Evolutionary conservation across 1,140 invertebrate genomes (phyloP), one percentile per base, ranked within the genome.

Genomic region (Meloidogyne hapla): DNA sequence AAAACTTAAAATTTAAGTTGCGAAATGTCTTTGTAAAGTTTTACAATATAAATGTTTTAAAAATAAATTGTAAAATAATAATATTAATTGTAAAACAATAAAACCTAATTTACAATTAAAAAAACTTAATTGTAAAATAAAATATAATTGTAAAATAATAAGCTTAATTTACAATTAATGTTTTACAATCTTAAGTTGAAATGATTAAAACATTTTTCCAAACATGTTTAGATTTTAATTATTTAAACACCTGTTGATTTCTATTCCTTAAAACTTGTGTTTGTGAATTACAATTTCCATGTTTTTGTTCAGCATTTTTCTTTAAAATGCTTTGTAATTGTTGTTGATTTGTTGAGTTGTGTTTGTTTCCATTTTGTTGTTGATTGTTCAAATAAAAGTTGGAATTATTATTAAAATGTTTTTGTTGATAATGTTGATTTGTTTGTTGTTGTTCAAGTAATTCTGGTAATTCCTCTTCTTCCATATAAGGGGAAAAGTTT

Each of bases 401-500:
- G 10, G 69, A 23, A 23, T 26, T 56, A 56, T 56, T 56, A n/a
- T 56, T 56, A 25, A 69, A 69, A 10, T 69, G 68, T 18, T 69
- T 25, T 45, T 69, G 68, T 28, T 69, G 68, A 10, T 69, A 45
- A 18, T 69, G 68, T 12, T 28, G 68, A 18, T 69, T 5, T 23
- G 13, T 18, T 67, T 40, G 40, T 25, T 45, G 23, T 33, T 48
- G 25, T 28, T 70, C 21, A 21, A 56, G 3, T 5, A 72, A 64
- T 73, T 73, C 70, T 56, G 48, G 70, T 25, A 73, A 38, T 64
- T 73, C 70, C 18, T 73, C 70, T 21, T 56, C 56, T 9, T 73
- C 70, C 23, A 73, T 61, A 23, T 56, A 56, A 6, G 48, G 48
- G 6, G 48, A 56, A 6, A 56, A 56, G 48, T 56, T 56, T 56